Evolutionary conservation across 2,888 invertebrate genomes (phyloP), one percentile per base, ranked within the genome.

Genomic region (Mimas tiliae): DNA sequence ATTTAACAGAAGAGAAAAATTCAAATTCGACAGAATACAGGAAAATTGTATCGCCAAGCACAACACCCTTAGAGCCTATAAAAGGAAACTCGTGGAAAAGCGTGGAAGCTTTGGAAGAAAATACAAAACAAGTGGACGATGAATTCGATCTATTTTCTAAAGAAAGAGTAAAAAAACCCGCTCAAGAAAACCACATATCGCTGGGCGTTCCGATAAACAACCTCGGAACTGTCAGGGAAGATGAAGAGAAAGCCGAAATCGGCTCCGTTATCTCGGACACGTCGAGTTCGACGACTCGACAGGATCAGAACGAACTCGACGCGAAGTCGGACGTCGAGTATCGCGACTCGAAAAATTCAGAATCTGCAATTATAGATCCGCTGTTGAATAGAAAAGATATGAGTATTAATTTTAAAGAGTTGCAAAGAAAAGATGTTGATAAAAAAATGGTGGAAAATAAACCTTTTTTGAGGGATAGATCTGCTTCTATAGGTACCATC

Each of bases 401-500:
- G 12, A 51, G 27, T 38, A 34, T 33, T 21, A 63, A 66, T 63
- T 55, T 63, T 16, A 34, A 53, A 16, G 63, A 66, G 48, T 34
- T 66, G 8, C 38, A 52, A 14, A 52, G 53, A n/a, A 66, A 50
- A n/a, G 69, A 70, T 27, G 65, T 64, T 51, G 27, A 62, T 64
- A 69, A 68, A 63, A 48, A 16, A 68, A 34, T 89, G 79, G 85
- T 86, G 1, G 93, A 93, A 62, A 93, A 90, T 72, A 93, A 90
- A 64, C 88, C 88, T 0, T 93, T 90, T 72, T 72, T 91, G 47
- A 89, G 95, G 71, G 95, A 95, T 72, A 90, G 95, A 3, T 95
- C 95, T 0, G 95, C 95, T 0, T 95, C 95, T 0, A 95, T 95
- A 63, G 95, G 95, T 0, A 94, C 94, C 64, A 90, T 95, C 63